Evolutionary conservation across 1,140 invertebrate genomes (phyloP), one percentile per base, ranked within the genome.

Genomic region (Bombus sibiricus): DNA sequence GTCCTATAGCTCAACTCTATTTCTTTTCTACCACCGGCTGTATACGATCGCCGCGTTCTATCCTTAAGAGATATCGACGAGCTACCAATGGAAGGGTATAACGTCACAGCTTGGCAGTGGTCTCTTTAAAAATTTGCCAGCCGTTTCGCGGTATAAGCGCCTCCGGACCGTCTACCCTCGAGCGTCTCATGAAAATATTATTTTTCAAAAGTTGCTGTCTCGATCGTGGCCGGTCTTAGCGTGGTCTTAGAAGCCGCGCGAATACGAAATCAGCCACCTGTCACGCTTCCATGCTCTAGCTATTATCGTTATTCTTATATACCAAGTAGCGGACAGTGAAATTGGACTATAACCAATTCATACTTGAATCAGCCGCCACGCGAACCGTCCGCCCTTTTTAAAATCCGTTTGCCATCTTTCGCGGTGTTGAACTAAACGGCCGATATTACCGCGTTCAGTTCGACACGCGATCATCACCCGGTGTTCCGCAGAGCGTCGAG

Each of bases 261-360:
- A 83, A 81, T 85, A 75, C 78, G 71, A 66, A 88, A 81, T 43
- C 72, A 83, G 86, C 89, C 89, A 90, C 77, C 89, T 90, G 89
- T 82, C 86, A 74, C 88, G 76, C 89, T 90, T 90, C 86, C 89
- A 80, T 88, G 86, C 86, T 81, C 64, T 90, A 90, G 88, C 82
- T 81, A 41, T 18, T 34, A 18, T 0, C n/a, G 41, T 75, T 59
- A 73, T 68, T 89, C 78, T 59, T 89, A 81, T 66, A 72, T 81
- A 28, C 28, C 10, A n/a, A 59, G 59, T 9, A 53, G 0, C 18
- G 18, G 47, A 22, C 47, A 53, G 47, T 22, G 47, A 53, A 53
- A 53, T 53, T 53, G 47, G 47, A 53, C 6, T 53, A 53, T 53
- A 53, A 53, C 47, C 47, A 53, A 53, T 53, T 53, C 47, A 53